Evolutionary conservation across 2,113 vertebrate genomes (phyloP).

Genomic region (Anser cygnoides): DNA sequence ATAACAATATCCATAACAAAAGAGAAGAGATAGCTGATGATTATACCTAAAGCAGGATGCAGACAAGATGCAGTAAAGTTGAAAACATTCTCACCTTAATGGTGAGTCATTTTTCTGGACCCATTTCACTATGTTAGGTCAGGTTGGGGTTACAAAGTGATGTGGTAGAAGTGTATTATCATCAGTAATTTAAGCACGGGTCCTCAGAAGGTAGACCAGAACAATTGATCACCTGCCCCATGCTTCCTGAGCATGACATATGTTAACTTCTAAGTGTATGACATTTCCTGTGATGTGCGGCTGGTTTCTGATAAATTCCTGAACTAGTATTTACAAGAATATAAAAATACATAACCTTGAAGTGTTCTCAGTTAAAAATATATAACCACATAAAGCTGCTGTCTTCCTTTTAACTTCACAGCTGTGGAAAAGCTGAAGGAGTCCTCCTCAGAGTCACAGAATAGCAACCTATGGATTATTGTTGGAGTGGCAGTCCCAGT

Average conservation of each 20-base stretch:
- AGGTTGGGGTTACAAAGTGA: not conserved
- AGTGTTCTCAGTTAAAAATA: not conserved
- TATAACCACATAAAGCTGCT: not conserved
- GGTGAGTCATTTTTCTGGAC: not conserved
- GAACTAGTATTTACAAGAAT: not conserved
- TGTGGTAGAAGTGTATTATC: not conserved
- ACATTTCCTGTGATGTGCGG: not conserved
- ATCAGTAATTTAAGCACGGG: not conserved
- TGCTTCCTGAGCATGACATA: not conserved
- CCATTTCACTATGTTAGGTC: not conserved
- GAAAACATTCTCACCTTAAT: not conserved
- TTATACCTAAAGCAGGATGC: not conserved
- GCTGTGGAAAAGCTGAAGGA: constrained; percentile 88
- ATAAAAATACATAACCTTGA: not conserved
- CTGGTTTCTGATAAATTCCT: not conserved
- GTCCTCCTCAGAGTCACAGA: constrained; percentile 81
- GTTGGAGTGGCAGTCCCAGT: constrained; percentile 92
- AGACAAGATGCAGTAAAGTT: not conserved
- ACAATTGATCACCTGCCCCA: not conserved
- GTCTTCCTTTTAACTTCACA: constrained; percentile 51
- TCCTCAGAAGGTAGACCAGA: not conserved
- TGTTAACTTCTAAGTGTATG: not conserved
- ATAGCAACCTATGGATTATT: constrained; percentile 91
- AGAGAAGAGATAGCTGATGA: not conserved
- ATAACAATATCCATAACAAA: not conserved